Percentiles rank a stretch among this genome's conserved stretches.
These are phyloP conservation scores for Montipora capricornis DNA, from an alignment of 64 coral and sea anemone species.

Conservation along the genomic window DNA sequence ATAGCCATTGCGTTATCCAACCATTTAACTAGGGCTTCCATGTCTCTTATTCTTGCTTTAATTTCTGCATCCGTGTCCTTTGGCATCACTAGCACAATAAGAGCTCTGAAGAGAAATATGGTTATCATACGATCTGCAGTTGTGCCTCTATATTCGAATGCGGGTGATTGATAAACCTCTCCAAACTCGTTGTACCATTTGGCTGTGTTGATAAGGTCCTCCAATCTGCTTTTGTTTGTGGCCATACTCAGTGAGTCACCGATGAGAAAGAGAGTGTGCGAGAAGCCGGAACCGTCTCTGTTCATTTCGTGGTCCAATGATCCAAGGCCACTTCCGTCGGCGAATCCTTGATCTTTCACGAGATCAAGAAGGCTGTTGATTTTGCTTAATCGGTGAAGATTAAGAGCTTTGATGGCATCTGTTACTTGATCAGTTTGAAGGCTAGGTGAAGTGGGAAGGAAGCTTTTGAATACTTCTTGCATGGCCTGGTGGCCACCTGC, in stretches of 20 bases:
- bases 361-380: slow-evolving; percentile 21
- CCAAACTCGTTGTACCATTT: slow-evolving; percentile 78
- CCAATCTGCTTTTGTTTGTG: background rate
- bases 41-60: slow-evolving; percentile 56
- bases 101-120: slow-evolving; percentile 49
- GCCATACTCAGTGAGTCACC: slow-evolving; percentile 14
- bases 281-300: slow-evolving; percentile 36
- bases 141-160: slow-evolving; percentile 66
- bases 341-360: slow-evolving; percentile 66
- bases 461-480: background rate
- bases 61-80: slow-evolving; percentile 11
- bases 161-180: slow-evolving; percentile 63
- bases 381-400: background rate
- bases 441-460: background rate
- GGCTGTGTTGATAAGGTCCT: slow-evolving; percentile 25
- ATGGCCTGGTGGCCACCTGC: background rate
- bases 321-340: slow-evolving; percentile 49
- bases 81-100: slow-evolving; percentile 61
- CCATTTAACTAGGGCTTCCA: slow-evolving; percentile 52
- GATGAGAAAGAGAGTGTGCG: slow-evolving; percentile 54
- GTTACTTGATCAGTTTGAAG: background rate
- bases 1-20: slow-evolving; percentile 23
- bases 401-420: background rate
- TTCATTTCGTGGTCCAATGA: slow-evolving; percentile 68
- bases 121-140: slow-evolving; percentile 81